These are phyloP conservation scores for Orientallactaga bullata DNA, from an alignment of 2,113 vertebrate genomes.

Conservation along the genomic window DNA sequence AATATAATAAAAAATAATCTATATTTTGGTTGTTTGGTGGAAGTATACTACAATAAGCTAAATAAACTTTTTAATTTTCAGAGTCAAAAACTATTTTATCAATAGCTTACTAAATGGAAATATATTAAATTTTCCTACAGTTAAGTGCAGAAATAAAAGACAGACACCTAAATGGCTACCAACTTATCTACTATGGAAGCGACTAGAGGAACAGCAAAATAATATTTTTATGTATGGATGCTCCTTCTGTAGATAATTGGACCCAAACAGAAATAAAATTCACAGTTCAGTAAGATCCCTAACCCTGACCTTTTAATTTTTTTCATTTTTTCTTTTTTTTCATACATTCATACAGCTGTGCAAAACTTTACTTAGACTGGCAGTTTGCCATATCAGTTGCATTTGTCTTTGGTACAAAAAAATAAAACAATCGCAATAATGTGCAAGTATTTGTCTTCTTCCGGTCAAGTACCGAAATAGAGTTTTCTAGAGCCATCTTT, in stretches of 20 bases:
- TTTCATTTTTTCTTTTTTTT: slow-evolving; percentile 84
- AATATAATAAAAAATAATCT: slow-evolving; percentile 94
- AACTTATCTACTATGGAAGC: slow-evolving; percentile 94
- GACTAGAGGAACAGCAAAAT: slow-evolving; percentile 90
- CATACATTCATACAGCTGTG: slow-evolving; percentile 99
- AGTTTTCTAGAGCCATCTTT: slow-evolving; percentile 97
- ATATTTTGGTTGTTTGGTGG: slow-evolving; percentile 96
- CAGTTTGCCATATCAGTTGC: slow-evolving; percentile 99
- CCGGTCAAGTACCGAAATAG: slow-evolving; percentile 92
- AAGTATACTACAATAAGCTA: slow-evolving; percentile 92
- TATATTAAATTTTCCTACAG: slow-evolving; percentile 92
- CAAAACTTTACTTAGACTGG: slow-evolving; percentile 99
- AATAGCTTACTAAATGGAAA: slow-evolving; percentile 92
- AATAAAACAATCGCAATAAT: slow-evolving; percentile 97
- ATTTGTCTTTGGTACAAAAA: slow-evolving; percentile 99
- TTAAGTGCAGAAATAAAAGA: slow-evolving; percentile 90
- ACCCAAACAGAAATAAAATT: slow-evolving; percentile 97
- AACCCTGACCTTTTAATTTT: slow-evolving; percentile 93
- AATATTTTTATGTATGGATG: slow-evolving; percentile 92
- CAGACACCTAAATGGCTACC: slow-evolving; percentile 89
- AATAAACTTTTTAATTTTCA: slow-evolving; percentile 90
- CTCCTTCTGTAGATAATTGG: slow-evolving; percentile 99
- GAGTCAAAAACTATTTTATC: slow-evolving; percentile 89
- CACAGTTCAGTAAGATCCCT: slow-evolving; percentile 99
- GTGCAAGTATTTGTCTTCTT: slow-evolving; percentile 98